These are phyloP conservation scores for Oscheius sp. DNA, from an alignment of 1,140 invertebrate species.

Conservation along the genomic window DNA sequence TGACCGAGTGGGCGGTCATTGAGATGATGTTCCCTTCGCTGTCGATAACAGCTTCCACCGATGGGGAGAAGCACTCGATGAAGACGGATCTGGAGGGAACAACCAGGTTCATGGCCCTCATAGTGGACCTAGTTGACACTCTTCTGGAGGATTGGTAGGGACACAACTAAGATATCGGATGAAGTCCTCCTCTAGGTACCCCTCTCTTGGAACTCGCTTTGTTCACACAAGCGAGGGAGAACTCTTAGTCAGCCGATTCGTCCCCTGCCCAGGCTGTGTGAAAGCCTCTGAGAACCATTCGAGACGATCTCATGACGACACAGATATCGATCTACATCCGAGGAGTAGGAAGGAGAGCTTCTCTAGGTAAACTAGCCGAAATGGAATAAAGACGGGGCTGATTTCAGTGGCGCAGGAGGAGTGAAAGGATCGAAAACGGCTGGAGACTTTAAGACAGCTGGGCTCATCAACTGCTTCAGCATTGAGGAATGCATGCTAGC, in stretches of 20 bases:
- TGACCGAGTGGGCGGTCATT: constrained; percentile 2
- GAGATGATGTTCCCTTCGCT: constrained; percentile 22
- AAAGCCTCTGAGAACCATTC: neutral
- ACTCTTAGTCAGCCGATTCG: constrained; percentile 86
- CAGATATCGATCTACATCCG: neutral
- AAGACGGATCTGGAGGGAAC: constrained; percentile 30
- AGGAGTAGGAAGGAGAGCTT: neutral
- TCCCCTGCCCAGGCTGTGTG: constrained; percentile 76
- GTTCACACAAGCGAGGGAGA: constrained; percentile 94
- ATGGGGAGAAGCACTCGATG: constrained; percentile 25
- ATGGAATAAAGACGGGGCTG: constrained; percentile 5
- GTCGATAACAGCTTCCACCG: constrained; percentile 8
- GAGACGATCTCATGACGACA: constrained; percentile 27
- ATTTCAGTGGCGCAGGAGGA: constrained; percentile 13
- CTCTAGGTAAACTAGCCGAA: constrained; percentile 8
- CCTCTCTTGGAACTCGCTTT: constrained; percentile 78
- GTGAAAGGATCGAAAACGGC: constrained; percentile 31
- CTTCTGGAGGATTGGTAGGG: constrained; percentile 97
- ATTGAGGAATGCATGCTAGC: constrained; percentile 91
- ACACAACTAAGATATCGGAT: constrained; percentile 61
- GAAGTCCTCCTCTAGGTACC: constrained; percentile 24
- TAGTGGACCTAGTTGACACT: constrained; percentile 94
- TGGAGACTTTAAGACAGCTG: constrained; percentile 31
- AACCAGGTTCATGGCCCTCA: constrained; percentile 79
- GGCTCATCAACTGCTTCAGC: constrained; percentile 67